Conservation (phyloP, 2,888 invertebrate species). For the Lithophane semibrunnea region DNA sequence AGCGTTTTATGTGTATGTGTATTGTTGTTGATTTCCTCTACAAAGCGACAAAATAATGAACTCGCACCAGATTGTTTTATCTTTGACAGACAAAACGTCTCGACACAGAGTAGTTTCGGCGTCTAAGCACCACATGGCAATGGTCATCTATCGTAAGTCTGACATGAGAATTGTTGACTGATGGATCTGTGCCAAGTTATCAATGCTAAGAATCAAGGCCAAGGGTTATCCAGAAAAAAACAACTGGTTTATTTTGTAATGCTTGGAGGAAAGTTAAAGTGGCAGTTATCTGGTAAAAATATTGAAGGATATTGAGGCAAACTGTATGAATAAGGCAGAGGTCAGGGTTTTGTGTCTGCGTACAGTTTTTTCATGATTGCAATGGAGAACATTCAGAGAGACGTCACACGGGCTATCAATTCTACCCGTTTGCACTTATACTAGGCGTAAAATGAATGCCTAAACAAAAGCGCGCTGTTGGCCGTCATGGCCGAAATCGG, state of each 20-base stretch:
- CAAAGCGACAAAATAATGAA: background rate
- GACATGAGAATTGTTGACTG: constrained; percentile 9
- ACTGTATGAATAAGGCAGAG: background rate
- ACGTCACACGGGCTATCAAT: background rate
- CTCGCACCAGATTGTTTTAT: background rate
- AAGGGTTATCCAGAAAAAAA: constrained; percentile 5
- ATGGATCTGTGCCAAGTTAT: constrained; percentile 44
- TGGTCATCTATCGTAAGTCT: constrained; percentile 21
- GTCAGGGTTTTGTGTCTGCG: background rate
- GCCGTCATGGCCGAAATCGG: too few relatives aligned
- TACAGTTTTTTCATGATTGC: background rate
- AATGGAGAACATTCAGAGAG: background rate
- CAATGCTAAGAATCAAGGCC: constrained; percentile 17
- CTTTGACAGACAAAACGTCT: background rate
- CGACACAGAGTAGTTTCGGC: background rate
- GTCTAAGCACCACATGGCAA: background rate
- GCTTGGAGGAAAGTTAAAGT: background rate
- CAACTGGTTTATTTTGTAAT: background rate
- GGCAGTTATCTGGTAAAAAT: background rate
- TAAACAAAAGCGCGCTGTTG: too few relatives aligned
- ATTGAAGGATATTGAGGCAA: background rate
- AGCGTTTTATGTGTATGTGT: background rate
- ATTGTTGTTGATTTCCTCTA: background rate
- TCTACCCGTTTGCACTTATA: too few relatives aligned
- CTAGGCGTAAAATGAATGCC: too few relatives aligned